A percentile compares a stretch with the other conserved stretches of the same genome.
These are phyloP conservation scores for Isaurus tuberculatus DNA, from an alignment of 92 coral and sea anemone genomes.

Conservation along the genomic window DNA sequence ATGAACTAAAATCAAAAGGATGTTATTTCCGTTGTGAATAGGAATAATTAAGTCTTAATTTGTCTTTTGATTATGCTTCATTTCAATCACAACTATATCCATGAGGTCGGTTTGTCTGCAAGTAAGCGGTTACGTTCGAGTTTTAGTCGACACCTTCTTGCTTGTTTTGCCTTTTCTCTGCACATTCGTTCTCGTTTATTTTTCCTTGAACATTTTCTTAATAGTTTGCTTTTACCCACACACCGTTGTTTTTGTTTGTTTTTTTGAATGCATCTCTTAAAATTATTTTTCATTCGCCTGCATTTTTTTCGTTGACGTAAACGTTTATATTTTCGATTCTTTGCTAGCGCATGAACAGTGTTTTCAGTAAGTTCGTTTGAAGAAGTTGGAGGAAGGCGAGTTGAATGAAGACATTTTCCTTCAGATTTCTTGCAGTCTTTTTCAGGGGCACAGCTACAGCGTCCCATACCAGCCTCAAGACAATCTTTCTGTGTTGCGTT, in stretches of 20 bases:
- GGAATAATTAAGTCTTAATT: too few relatives aligned
- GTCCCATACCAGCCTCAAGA: conserved; percentile 28
- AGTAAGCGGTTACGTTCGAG: not conserved
- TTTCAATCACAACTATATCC: not conserved
- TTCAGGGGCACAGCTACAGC: conserved; percentile 29
- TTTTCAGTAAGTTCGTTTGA: not conserved
- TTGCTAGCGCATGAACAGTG: not conserved
- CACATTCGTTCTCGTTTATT: conserved; percentile 9
- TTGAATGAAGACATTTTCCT: not conserved
- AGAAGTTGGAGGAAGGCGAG: not conserved
- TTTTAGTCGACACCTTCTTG: not conserved
- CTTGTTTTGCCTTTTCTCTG: not conserved
- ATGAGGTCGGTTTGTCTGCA: not conserved
- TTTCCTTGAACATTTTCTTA: conserved; percentile 5
- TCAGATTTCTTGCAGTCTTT: not conserved
- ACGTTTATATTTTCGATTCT: not conserved
- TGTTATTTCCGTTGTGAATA: too few relatives aligned
- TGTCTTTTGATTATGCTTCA: too few relatives aligned
- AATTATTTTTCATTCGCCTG: not conserved
- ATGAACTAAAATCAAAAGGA: too few relatives aligned
- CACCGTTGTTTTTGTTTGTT: not conserved
- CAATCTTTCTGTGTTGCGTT: conserved; percentile 19
- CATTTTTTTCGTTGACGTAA: conserved; percentile 15
- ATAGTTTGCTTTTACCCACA: not conserved
- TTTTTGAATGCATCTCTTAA: not conserved